A percentile compares a stretch with the other conserved stretches of the same genome.
Conservation (phyloP, 37 sponge, comb jelly and placozoan species). For the Haliclona indistincta region DNA sequence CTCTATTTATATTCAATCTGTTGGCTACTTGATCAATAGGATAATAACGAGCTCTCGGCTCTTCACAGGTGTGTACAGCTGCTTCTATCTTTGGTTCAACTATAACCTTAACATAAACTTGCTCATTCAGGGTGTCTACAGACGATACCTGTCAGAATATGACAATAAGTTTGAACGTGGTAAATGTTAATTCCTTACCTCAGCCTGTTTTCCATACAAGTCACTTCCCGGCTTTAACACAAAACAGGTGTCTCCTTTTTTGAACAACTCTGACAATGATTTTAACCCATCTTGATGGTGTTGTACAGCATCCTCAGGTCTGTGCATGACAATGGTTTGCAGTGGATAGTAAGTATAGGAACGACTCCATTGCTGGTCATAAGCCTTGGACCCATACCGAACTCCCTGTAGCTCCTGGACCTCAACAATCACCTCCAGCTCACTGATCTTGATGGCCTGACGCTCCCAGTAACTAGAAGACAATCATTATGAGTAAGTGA, state of each 20-base stretch:
- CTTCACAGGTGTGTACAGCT: no score
- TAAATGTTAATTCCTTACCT: slow-evolving; percentile 41
- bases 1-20: slow-evolving; percentile 17
- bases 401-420: slow-evolving; percentile 71
- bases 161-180: no score
- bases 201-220: slow-evolving; percentile 72
- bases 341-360: slow-evolving; percentile 39
- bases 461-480: no score
- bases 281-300: slow-evolving; percentile 23
- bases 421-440: slow-evolving; percentile 57
- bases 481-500: no score
- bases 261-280: slow-evolving; percentile 63
- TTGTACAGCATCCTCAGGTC: no score
- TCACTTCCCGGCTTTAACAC: slow-evolving; percentile 37
- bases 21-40: slow-evolving; percentile 37
- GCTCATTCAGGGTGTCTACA: slow-evolving; percentile 36
- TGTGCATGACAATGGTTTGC: slow-evolving; percentile 58
- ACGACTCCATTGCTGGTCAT: slow-evolving; percentile 60
- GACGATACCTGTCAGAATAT: slow-evolving; percentile 41
- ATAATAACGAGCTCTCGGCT: slow-evolving; percentile 29
- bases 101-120: slow-evolving; percentile 44
- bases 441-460: slow-evolving; percentile 71
- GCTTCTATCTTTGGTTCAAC: slow-evolving; percentile 31
- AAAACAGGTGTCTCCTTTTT: slow-evolving; percentile 45
- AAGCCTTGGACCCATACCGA: slow-evolving; percentile 46